phyloP scores from a whole-genome alignment of 2,113 vertebrate genomes.

The Paratilapia polleni region DNA sequence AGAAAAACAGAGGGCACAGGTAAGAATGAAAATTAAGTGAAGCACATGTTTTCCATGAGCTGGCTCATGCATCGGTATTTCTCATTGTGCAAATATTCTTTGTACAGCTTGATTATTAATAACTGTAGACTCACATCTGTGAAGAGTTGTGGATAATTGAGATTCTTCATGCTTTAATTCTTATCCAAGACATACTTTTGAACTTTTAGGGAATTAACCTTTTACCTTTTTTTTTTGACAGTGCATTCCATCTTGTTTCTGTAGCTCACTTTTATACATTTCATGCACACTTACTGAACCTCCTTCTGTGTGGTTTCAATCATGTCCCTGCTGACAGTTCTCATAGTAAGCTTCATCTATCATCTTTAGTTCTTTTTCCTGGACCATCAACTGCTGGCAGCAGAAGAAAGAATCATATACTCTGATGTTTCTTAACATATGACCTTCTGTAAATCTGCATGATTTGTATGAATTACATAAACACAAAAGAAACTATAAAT shows the following conservation, averaged over 20 bases:
- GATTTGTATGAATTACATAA: neutral
- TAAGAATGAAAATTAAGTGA: conserved; percentile 42
- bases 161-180: neutral
- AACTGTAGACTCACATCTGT: neutral
- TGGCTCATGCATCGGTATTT: neutral
- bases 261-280: neutral
- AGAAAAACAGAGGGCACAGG: conserved; percentile 94
- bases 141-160: neutral
- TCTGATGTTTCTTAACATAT: neutral
- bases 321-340: neutral
- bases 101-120: neutral
- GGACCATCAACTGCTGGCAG: conserved; percentile 2
- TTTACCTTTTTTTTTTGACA: neutral
- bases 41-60: neutral
- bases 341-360: conserved; percentile 1
- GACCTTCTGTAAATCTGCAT: neutral
- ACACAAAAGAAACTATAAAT: neutral
- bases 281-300: neutral
- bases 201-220: neutral
- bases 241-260: neutral
- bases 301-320: conserved; percentile 23
- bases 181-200: neutral
- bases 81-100: too few relatives aligned
- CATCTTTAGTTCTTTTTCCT: conserved; percentile 7
- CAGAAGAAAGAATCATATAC: conserved; percentile 25